Evolutionary conservation across 1,140 invertebrate species (phyloP).

Genomic region (Tetramorium alpestre): DNA sequence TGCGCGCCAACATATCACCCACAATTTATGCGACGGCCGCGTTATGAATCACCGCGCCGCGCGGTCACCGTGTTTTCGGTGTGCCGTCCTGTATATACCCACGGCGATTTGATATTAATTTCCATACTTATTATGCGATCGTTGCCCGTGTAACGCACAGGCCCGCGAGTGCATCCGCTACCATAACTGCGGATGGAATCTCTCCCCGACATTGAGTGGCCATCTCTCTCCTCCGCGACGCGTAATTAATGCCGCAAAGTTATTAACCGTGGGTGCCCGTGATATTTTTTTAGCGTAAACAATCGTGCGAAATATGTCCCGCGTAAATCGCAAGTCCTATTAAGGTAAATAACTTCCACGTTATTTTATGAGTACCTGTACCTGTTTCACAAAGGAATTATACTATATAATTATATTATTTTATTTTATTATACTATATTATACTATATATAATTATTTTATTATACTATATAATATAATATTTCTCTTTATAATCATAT

Average conservation of each 20-base stretch:
- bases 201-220: background rate
- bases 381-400: background rate
- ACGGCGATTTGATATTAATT: slow-evolving; percentile 69
- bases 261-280: background rate
- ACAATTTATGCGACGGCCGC: slow-evolving; percentile 77
- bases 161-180: background rate
- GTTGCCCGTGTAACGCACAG: slow-evolving; percentile 16
- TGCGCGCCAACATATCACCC: slow-evolving; percentile 76
- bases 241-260: slow-evolving; percentile 31
- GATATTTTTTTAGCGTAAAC: background rate
- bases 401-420: no score
- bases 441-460: no score
- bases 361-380: background rate
- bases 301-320: background rate
- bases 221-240: background rate
- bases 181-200: slow-evolving; percentile 12
- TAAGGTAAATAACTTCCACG: background rate
- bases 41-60: slow-evolving; percentile 72
- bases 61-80: slow-evolving; percentile 63
- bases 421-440: no score
- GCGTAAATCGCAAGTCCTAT: background rate
- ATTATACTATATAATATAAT: background rate
- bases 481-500: background rate
- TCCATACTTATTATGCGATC: slow-evolving; percentile 67
- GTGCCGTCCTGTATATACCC: slow-evolving; percentile 12